Evolutionary conservation across 2,113 vertebrate genomes (phyloP), one percentile per base, ranked within the genome.

Genomic region (Onychostoma macrolepis): DNA sequence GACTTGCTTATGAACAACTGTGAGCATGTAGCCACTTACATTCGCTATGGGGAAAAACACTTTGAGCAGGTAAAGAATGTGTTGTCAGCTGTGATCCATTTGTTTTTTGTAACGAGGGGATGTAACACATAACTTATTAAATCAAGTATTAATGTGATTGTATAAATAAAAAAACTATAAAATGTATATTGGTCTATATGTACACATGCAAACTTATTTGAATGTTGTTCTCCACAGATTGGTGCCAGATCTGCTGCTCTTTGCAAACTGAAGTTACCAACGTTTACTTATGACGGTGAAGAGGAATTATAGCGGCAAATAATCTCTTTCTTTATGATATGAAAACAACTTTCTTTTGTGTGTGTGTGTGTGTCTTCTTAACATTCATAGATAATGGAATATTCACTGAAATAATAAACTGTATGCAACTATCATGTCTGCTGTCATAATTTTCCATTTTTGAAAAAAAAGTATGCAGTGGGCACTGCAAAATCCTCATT

Each of bases 21-120:
- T 69, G 65, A 69, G 28, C 65, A 69, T 33, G 12, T 69, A 33
- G 65, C n/a, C 11, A 69, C 65, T 69, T 69, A 30, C 30, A 33
- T 69, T 17, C 65, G 65, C 65, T 69, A 69, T 33, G 26, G 65
- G 28, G 65, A 69, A 69, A 69, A 69, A 69, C 65, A 69, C 65
- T 69, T 69, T 69, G 28, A 69, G 15, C 65, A 69, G 65, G 65
- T 69, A 69, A 6, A 15, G 63, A 67, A 67, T 63, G n/a, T 63
- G 61, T 63, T 10, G 61, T 63, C 58, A 61, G 17, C 58, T 65
- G n/a, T 1, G 4, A 65, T 28, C 24, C 19, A 63, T 65, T 65
- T 65, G 4, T 65, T 65, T 28, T 65, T 2, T 45, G 4, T 45
- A 67, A 30, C 12, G 26, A 67, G 26, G 12, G 4, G 12, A 48